Evolutionary conservation across 1,140 invertebrate species (phyloP), one percentile per base, ranked within the genome.

Genomic region (Drosophila nikananu): DNA sequence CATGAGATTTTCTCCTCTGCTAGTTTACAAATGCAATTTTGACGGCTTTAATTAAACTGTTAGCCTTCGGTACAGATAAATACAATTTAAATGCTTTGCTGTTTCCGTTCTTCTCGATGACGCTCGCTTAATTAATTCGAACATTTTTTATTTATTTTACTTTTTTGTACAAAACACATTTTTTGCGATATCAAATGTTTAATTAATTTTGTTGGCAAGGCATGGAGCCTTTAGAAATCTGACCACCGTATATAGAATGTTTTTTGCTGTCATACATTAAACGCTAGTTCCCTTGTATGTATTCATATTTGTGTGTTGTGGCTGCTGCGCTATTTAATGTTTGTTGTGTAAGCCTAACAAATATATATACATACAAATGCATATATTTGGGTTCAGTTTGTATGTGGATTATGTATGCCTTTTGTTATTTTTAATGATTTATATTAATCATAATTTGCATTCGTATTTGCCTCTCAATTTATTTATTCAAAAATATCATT

Each of bases 1-100:
- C 21, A 30, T 72, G 80, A 32, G 54, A n/a, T 55, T 23, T 17
- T 7, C 61, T 65, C 13, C 13, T 54, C 70, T 67, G 48, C 70
- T 81, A 81, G 74, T 89, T 91, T 87, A 91, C 83, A 91, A 91
- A 91, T 91, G 83, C 83, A 79, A 76, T 83, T 89, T 87, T 81
- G 81, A 84, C 86, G 86, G 84, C 84, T 81, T 73, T 71, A 67
- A 78, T 83, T 67, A 58, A 87, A 78, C 58, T 48, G 54, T 83
- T 78, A 72, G 81, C 75, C 78, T 62, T 89, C 66, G 49, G 64
- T 87, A 83, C 70, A 65, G 60, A 80, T 84, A 86, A 90, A 89
- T 90, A 89, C 78, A 75, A 72, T 81, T 81, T 89, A 89, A 89
- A 89, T 89, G 86, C 86, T 76, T 76, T 79, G 74, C 65, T 83